Base-by-base conservation (phyloP, 2,888 invertebrate genomes). In the Nebria brevicollis region DNA sequence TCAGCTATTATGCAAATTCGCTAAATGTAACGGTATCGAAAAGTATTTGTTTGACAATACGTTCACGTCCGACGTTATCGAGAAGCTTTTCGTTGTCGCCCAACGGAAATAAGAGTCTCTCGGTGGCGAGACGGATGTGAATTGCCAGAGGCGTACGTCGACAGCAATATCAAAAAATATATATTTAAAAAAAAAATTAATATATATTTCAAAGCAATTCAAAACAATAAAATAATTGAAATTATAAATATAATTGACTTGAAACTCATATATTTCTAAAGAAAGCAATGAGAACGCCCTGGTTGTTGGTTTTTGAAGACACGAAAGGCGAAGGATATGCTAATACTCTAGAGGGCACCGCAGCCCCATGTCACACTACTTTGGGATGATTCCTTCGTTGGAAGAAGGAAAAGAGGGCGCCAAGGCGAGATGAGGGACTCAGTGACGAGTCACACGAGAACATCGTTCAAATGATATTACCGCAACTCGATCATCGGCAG, bases 41-140 rank as follows among this genome's bases (percentile, higher is more conserved):
- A 81, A 81, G 72, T 89, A 89, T 89, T 88, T 89, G 89, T 89
- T 89, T 89, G 88, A 89, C 88, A 89, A 89, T 89, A 89, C 89
- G 88, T 88, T 89, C 89, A 89, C 89, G 89, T 89, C 42, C 77
- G 70, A 43, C 70, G 42, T 66, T 13, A 41, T 66, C 43, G 70
- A 43, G 75, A 54, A 8, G 13, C 76, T 42, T 75, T 65, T 34
- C 73, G 65, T 78, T 68, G 68, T 73, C 82, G 73, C 34, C 34
- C 34, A 73, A 66, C 68, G 54, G 75, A 75, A 80, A 20, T 68
- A 68, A 64, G 75, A 64, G 2, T 11, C 20, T 34, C 70, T 25
- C 25, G 0, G 7, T 66, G 8, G 13, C 34, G 34, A 34, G 66
- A 66, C 15, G 34, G 34, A 70, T 70, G 70, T 70, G 26, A 11